Evolutionary conservation across 2,113 vertebrate species (phyloP).

Genomic region (Pithys albifrons): DNA sequence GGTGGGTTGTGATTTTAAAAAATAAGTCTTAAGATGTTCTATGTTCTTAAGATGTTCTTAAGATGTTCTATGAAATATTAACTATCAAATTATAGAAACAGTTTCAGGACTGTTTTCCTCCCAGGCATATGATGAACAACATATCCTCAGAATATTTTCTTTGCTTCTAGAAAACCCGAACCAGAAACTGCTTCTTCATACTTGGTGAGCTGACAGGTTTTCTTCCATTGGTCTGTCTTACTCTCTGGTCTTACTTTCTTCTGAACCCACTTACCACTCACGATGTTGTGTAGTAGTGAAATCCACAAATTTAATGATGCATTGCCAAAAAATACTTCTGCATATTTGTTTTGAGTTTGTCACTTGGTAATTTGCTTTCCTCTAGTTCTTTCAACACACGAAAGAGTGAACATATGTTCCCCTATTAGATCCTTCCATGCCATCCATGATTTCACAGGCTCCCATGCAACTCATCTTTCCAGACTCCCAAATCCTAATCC

Average conservation of each 20-base stretch:
- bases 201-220: neutral
- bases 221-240: neutral
- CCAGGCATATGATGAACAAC: neutral
- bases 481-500: constrained; percentile 1
- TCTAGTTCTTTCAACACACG: neutral
- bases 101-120: neutral
- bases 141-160: neutral
- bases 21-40: neutral
- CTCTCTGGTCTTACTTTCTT: neutral
- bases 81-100: neutral
- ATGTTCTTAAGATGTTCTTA: neutral
- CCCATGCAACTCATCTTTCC: neutral
- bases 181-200: neutral
- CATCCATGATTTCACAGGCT: neutral
- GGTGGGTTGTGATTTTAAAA: neutral
- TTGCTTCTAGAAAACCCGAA: neutral
- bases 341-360: neutral
- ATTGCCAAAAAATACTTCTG: neutral
- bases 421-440: neutral
- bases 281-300: neutral
- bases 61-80: neutral
- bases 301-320: neutral
- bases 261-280: neutral
- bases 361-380: neutral
- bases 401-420: neutral